Evolutionary conservation across 2,888 invertebrate genomes (phyloP).

Genomic region (Dexiosoma caninum): DNA sequence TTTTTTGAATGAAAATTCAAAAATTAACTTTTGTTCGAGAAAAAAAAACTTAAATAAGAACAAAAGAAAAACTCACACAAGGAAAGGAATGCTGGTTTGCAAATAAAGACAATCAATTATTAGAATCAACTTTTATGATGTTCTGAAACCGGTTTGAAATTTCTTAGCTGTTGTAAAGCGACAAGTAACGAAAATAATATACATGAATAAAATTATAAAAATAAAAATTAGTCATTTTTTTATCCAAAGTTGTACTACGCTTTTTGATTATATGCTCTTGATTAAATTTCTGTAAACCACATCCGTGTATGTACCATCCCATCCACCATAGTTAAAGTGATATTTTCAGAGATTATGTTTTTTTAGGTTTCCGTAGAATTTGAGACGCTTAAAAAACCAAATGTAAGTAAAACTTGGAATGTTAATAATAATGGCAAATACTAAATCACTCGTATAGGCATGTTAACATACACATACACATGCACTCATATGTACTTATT

Average conservation of each 20-base stretch:
- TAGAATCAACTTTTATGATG: background rate
- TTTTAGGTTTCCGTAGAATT: background rate
- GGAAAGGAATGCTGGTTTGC: conserved; percentile 12
- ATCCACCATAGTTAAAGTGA: no score
- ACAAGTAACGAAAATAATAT: background rate
- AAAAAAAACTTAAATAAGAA: no score
- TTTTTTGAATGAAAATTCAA: background rate
- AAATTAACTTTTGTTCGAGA: background rate
- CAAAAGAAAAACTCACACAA: no score
- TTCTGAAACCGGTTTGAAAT: conserved; percentile 30
- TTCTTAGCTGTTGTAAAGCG: conserved; percentile 15
- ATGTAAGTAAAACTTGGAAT: no score
- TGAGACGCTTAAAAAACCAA: background rate
- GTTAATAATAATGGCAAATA: no score
- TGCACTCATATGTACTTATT: background rate
- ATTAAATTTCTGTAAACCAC: conserved; percentile 51
- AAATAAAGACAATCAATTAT: conserved; percentile 16
- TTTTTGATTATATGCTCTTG: conserved; percentile 22
- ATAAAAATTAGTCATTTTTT: conserved; percentile 25
- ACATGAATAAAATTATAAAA: conserved; percentile 12
- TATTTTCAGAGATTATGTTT: conserved; percentile 6
- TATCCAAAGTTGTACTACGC: background rate
- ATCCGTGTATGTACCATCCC: conserved; percentile 32
- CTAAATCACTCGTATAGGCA: no score
- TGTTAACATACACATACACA: no score